Conservation (phyloP, 37 sponge, comb jelly and placozoan species). For the Oscarella lobularis region DNA sequence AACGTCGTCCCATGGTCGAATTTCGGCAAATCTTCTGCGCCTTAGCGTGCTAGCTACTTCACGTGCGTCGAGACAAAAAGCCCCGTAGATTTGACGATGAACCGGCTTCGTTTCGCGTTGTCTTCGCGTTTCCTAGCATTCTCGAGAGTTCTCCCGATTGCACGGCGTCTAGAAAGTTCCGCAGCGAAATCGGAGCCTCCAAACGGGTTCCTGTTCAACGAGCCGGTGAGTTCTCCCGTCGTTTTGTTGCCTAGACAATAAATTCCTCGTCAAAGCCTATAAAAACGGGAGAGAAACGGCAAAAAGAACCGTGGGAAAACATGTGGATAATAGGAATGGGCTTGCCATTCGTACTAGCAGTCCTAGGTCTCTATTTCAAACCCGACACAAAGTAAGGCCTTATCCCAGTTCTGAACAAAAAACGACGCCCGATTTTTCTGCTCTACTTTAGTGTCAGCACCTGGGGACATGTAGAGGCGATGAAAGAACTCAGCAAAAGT, state of each 20-base stretch:
- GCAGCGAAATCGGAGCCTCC: slow-evolving; percentile 15
- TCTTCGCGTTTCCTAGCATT: not conserved
- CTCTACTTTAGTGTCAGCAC: slow-evolving; percentile 5
- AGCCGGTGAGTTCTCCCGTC: slow-evolving; percentile 19
- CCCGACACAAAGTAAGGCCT: not conserved
- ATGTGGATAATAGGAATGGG: not conserved
- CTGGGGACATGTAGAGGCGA: not conserved
- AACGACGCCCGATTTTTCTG: too few relatives aligned
- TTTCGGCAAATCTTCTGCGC: too few relatives aligned
- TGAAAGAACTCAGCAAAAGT: too few relatives aligned
- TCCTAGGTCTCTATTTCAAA: not conserved
- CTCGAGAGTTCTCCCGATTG: not conserved
- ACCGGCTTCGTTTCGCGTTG: not conserved
- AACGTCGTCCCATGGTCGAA: not conserved
- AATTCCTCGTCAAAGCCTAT: not conserved
- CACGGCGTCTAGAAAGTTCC: not conserved
- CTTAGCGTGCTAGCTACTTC: too few relatives aligned
- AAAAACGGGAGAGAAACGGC: not conserved
- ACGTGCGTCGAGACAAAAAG: too few relatives aligned
- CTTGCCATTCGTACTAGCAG: not conserved
- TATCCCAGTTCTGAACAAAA: not conserved
- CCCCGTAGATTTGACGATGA: not conserved
- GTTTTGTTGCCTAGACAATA: not conserved
- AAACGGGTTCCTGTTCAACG: slow-evolving; percentile 63
- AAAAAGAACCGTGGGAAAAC: not conserved